Conservation (phyloP, 2,888 invertebrate genomes). For the Campoletis raptor region DNA sequence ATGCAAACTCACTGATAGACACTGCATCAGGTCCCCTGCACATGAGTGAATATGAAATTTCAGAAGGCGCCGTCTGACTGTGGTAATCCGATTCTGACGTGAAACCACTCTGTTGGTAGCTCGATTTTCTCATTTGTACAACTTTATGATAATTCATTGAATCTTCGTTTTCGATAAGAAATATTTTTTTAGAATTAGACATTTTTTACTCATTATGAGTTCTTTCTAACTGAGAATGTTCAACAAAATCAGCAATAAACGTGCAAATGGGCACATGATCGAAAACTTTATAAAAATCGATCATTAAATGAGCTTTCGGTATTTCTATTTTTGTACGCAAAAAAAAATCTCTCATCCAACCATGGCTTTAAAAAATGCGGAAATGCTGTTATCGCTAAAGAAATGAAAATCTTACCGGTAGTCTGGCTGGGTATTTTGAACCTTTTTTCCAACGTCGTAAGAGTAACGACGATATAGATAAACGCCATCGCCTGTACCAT, state of each 20-base stretch:
- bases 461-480: slow-evolving; percentile 88
- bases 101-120: slow-evolving; percentile 49
- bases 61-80: slow-evolving; percentile 48
- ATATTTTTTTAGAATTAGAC: background rate
- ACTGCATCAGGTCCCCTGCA: background rate
- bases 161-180: background rate
- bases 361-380: too few species aligned
- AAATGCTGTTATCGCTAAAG: too few species aligned
- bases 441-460: slow-evolving; percentile 89
- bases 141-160: background rate
- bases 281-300: too few species aligned
- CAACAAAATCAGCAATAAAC: too few species aligned
- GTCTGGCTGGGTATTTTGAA: slow-evolving; percentile 90
- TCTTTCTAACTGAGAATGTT: too few species aligned
- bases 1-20: background rate
- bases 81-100: slow-evolving; percentile 58
- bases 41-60: slow-evolving; percentile 53
- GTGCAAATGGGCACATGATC: too few species aligned
- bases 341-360: too few species aligned
- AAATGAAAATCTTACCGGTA: slow-evolving; percentile 85
- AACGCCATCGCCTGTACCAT: slow-evolving; percentile 89
- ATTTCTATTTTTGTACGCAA: too few species aligned
- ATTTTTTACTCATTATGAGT: background rate
- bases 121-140: slow-evolving; percentile 27
- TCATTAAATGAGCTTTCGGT: too few species aligned